Base-by-base conservation (phyloP, 2,113 vertebrate genomes). In the Ammodytes marinus region DNA sequence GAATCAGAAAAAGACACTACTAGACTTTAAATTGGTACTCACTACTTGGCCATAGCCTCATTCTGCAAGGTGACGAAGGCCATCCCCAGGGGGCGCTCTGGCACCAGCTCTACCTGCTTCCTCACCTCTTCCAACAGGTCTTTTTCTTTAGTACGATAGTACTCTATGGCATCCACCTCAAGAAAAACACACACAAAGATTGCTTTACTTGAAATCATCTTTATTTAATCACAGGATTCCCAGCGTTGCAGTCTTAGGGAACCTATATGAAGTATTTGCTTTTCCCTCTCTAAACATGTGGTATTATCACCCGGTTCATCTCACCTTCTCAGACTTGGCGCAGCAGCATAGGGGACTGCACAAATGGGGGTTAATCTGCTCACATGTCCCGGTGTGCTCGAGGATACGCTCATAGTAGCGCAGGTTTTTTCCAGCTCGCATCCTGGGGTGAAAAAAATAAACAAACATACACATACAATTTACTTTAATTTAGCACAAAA, bases 41-140 rank as follows among this genome's bases (percentile, higher is more conserved):
- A 99, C 98, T 92, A 95, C 58, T 95, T 96, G 74, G 98, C 97
- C 97, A 97, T 99, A 46, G 95, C 94, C 72, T 97, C 96, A 4
- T 95, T 96, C 87, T 96, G 94, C 81, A 99, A 94, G 6, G 97
- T 98, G 88, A 99, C 95, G 10, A 99, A 99, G 67, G 97, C 98
- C 84, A 99, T 96, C 79, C 98, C 98, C 80, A 99, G 89, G 0
- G 97, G 94, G 58, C 85, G 89, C 67, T 89, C 71, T 70, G 88
- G 91, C 15, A 95, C 94, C 39, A 27, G 65, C 66, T 93, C 64
- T 17, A 94, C 91, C 74, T 98, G 93, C 73, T 85, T 89, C 2
- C 85, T 68, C 72, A 96, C 94, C 61, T 94, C 93, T 68, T 94
- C 94, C 75, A 93, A 72, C 77, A 97, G 88, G 57, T 88, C 69